Evolutionary conservation across 2,888 invertebrate genomes (phyloP), one percentile per base, ranked within the genome.

Genomic region (Mythimna lalbum): DNA sequence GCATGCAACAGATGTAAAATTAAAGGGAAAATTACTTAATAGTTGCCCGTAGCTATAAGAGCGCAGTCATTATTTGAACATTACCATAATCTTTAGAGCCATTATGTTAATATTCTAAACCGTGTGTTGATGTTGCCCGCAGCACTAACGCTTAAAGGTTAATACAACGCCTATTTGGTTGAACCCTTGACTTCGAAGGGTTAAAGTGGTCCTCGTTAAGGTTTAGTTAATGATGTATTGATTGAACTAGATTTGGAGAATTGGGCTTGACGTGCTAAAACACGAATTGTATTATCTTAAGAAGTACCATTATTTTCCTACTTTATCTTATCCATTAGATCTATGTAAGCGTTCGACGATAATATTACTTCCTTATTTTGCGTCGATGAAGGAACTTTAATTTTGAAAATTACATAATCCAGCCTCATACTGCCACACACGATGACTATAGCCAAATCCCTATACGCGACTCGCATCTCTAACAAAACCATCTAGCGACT

Each of bases 51-150:
- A 49, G 69, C 53, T 69, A 72, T 69, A 75, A 66, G 72, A 69
- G 69, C 23, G 17, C 21, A 57, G 69, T 69, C 71, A 81, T 84
- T 83, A 82, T 79, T 72, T 66, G 57, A 73, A 65, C 69, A 73
- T 83, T 82, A 82, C 63, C 74, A 80, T 83, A 83, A 84, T 83
- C 82, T 69, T 63, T 63, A 31, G 39, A 60, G 71, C 70, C 61
- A 72, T 82, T 74, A 82, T 60, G 63, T 69, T 82, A 76, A 84
- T 84, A 79, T 61, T 72, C 47, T 68, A 59, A 77, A 73, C 81
- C 53, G 64, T 63, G 61, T 76, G 81, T 76, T 80, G 70, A 65
- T 77, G 78, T 64, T 39, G 80, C 57, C 62, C 39, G 39, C 50
- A 68, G 73, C 57, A 64, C 66, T 72, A 68, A 72, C 21, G 56